Percentiles rank a stretch among this genome's conserved stretches.
Conservation (phyloP, 2,113 vertebrate genomes). For the Semicossyphus pulcher region DNA sequence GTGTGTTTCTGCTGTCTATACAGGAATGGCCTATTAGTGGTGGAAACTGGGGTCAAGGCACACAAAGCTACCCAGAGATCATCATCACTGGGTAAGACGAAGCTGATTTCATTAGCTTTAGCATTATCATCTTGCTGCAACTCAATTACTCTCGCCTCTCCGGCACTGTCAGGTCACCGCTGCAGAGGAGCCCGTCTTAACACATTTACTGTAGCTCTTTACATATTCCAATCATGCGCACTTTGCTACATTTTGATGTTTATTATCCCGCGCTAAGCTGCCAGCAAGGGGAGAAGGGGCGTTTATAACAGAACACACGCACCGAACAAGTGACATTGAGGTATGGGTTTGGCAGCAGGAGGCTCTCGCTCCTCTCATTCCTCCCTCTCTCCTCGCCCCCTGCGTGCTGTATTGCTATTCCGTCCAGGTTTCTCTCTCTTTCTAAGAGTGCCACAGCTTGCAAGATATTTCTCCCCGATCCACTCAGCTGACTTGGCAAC, state of each 20-base stretch:
- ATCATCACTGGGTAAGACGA: conserved; percentile 97
- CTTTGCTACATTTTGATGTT: conserved; percentile 42
- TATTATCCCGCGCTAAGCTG: conserved; percentile 43
- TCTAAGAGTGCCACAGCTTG: conserved; percentile 35
- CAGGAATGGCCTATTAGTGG: conserved; percentile 99
- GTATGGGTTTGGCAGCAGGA: conserved; percentile 43
- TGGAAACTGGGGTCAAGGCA: conserved; percentile 97
- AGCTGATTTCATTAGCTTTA: conserved; percentile 57
- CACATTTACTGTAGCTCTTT: conserved; percentile 30
- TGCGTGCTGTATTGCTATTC: conserved; percentile 54
- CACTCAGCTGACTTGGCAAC: conserved; percentile 54
- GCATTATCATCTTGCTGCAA: conserved; percentile 22
- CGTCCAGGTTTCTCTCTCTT: conserved; percentile 29
- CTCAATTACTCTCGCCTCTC: conserved; percentile 38
- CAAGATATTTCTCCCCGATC: conserved; percentile 31
- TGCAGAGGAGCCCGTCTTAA: background rate
- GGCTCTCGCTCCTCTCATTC: conserved; percentile 11
- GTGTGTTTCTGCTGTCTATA: conserved; percentile 62
- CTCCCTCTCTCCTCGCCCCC: conserved; percentile 19
- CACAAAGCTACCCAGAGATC: conserved; percentile 98
- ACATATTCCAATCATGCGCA: conserved; percentile 42
- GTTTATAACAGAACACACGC: conserved; percentile 25
- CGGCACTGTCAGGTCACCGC: conserved; percentile 18
- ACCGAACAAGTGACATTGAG: conserved; percentile 62
- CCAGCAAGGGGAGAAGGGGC: conserved; percentile 32